These are phyloP conservation scores for Borostomias antarcticus DNA, from an alignment of 2,797 vertebrate species.

Conservation along the genomic window DNA sequence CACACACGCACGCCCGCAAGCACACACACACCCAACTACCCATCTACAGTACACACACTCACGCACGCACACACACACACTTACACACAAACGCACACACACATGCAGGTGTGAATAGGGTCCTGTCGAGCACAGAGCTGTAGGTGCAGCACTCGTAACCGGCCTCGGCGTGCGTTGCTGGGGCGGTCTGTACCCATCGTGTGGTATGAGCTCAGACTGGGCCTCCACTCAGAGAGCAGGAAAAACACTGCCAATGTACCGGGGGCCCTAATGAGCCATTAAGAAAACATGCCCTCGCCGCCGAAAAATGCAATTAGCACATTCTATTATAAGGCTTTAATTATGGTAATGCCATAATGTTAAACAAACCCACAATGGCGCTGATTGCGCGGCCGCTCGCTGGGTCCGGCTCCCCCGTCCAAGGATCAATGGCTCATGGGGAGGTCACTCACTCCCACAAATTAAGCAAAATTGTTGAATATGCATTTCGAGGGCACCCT, in stretches of 20 bases:
- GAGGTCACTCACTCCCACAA: conserved; percentile 74
- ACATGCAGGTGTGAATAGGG: no score
- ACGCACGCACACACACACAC: no score
- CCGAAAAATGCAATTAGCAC: conserved; percentile 85
- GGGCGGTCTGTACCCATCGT: conserved; percentile 35
- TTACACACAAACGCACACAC: no score
- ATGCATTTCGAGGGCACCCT: conserved; percentile 66
- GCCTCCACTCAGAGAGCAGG: conserved; percentile 56
- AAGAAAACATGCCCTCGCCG: conserved; percentile 79
- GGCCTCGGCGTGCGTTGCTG: no score
- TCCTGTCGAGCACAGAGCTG: no score
- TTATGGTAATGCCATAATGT: conserved; percentile 82
- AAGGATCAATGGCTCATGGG: conserved; percentile 74
- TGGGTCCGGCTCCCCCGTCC: conserved; percentile 71
- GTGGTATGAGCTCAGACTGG: conserved; percentile 63
- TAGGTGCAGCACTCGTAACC: no score
- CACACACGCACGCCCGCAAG: no score
- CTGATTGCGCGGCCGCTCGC: conserved; percentile 71
- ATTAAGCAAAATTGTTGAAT: conserved; percentile 76
- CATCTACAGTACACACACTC: no score
- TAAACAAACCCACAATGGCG: conserved; percentile 82
- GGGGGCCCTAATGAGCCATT: conserved; percentile 82
- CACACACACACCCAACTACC: neutral
- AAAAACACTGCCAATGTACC: conserved; percentile 81
- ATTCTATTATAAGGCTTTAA: conserved; percentile 84